These are phyloP conservation scores for Caenorhabditis remanei DNA, from an alignment of 1,140 invertebrate species.

Conservation along the genomic window DNA sequence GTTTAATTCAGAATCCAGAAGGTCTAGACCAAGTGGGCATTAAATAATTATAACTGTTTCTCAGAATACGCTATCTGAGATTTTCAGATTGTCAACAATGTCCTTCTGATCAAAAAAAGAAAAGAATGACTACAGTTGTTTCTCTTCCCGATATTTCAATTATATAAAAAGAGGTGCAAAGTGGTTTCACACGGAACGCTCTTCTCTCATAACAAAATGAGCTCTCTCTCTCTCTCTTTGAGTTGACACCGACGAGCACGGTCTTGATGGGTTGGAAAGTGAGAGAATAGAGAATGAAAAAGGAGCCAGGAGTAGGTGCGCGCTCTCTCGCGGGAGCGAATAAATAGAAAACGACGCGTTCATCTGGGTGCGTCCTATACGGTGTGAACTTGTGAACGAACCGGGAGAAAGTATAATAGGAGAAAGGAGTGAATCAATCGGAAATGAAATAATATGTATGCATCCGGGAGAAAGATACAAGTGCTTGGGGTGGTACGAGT, in stretches of 20 bases:
- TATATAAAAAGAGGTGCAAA: constrained; percentile 50
- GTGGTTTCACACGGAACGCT: constrained; percentile 47
- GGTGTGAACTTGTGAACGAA: constrained; percentile 38
- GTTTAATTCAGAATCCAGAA: too few relatives aligned
- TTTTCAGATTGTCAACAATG: background rate
- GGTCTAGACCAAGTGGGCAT: too few relatives aligned
- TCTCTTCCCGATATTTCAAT: background rate
- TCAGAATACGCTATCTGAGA: too few relatives aligned
- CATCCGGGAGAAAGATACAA: background rate
- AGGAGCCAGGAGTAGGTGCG: background rate
- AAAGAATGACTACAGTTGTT: background rate
- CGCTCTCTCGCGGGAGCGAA: constrained; percentile 23
- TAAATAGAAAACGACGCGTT: constrained; percentile 38
- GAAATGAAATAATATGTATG: background rate
- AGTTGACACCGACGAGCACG: constrained; percentile 50
- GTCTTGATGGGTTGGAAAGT: constrained; percentile 27
- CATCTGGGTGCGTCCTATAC: constrained; percentile 37
- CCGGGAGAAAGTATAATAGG: background rate
- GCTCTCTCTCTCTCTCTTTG: background rate
- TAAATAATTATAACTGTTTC: too few relatives aligned
- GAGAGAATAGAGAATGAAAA: background rate
- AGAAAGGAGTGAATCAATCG: background rate
- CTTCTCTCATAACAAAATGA: constrained; percentile 34
- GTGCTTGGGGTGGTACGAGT: background rate
- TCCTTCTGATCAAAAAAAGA: background rate